phyloP scores from a whole-genome alignment of 2,888 invertebrate species.

The Lamproptera curius region DNA sequence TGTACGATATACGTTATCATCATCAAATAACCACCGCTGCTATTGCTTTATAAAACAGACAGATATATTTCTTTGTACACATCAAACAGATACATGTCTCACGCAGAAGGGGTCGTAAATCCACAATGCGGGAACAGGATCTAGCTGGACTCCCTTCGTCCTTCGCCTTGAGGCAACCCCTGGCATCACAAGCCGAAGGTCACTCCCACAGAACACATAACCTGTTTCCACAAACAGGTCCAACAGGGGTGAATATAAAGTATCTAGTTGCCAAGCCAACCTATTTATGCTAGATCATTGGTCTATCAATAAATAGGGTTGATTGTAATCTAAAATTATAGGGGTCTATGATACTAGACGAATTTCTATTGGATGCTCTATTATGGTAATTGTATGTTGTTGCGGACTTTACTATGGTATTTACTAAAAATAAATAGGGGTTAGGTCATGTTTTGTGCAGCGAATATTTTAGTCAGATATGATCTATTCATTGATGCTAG shows the following conservation, averaged over 20 bases:
- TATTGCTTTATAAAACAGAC: too few relatives aligned
- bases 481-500: constrained; percentile 4
- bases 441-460: too few relatives aligned
- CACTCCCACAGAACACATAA: constrained; percentile 18
- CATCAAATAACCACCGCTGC: too few relatives aligned
- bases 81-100: too few relatives aligned
- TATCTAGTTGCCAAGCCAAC: neutral
- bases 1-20: too few relatives aligned
- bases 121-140: too few relatives aligned
- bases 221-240: constrained; percentile 18
- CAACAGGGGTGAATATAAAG: constrained; percentile 16
- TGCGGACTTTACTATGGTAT: neutral
- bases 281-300: constrained; percentile 10
- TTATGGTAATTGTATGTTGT: neutral
- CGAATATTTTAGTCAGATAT: too few relatives aligned
- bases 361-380: neutral
- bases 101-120: too few relatives aligned
- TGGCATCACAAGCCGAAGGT: constrained; percentile 13
- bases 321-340: neutral
- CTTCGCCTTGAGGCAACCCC: constrained; percentile 17
- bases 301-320: constrained; percentile 14
- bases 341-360: constrained; percentile 8
- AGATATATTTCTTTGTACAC: too few relatives aligned
- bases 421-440: too few relatives aligned
- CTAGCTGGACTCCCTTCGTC: neutral